Percentiles rank a stretch among this genome's conserved stretches.
phyloP scores from a whole-genome alignment of 2,888 invertebrate genomes.

The Campoplex nolae region DNA sequence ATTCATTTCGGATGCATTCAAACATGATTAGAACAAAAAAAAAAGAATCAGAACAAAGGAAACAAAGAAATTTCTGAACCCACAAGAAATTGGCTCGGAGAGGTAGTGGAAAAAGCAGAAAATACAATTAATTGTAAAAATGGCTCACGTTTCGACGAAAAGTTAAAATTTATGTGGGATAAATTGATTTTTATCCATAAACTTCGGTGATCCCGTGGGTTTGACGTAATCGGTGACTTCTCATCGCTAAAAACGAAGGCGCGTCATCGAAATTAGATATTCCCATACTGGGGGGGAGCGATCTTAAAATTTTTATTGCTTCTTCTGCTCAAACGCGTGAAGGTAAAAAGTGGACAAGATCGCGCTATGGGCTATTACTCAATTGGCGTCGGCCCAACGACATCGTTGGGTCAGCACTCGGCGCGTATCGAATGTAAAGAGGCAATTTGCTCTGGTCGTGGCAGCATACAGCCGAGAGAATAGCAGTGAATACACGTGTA shows the following conservation, averaged over 20 bases:
- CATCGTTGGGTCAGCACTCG: constrained; percentile 65
- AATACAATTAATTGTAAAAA: no score
- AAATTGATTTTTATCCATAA: neutral
- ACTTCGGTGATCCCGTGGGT: neutral
- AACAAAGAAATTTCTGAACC: no score
- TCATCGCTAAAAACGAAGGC: neutral
- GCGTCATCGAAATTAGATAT: neutral
- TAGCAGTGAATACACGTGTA: constrained; percentile 1
- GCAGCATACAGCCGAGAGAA: constrained; percentile 28
- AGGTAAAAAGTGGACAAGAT: constrained; percentile 50
- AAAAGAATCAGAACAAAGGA: no score
- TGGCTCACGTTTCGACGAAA: no score
- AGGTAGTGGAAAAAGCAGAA: no score
- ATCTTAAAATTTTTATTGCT: constrained; percentile 5
- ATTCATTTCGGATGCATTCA: no score
- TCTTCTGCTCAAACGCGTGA: constrained; percentile 15
- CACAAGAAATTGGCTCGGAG: no score
- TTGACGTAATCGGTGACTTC: neutral
- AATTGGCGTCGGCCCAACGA: constrained; percentile 58
- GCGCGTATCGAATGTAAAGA: constrained; percentile 71
- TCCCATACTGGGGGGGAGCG: neutral
- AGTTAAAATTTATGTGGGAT: no score
- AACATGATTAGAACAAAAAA: no score
- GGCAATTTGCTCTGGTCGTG: constrained; percentile 66
- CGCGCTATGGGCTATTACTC: constrained; percentile 47